Conservation (phyloP, 1,140 invertebrate species). For the Drosophila sulfurigaster region DNA sequence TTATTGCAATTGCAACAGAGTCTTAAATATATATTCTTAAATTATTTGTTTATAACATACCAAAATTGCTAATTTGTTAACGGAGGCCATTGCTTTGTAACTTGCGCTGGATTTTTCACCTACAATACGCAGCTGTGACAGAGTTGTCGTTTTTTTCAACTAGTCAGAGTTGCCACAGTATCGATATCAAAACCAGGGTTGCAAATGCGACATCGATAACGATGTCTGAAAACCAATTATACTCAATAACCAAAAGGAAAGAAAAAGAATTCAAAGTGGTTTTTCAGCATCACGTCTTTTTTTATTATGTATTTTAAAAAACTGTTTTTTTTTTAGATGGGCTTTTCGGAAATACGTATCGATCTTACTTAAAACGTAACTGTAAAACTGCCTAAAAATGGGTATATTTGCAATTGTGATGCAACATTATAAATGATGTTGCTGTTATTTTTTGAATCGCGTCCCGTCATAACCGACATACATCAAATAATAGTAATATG, state of each 20-base stretch:
- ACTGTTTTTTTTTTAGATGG: constrained; percentile 50
- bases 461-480: constrained; percentile 42
- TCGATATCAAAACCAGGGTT: not conserved
- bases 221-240: not conserved
- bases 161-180: constrained; percentile 7
- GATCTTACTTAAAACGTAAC: constrained; percentile 60
- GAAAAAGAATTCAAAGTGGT: constrained; percentile 7
- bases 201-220: constrained; percentile 11
- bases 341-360: constrained; percentile 60
- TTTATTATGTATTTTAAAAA: constrained; percentile 68
- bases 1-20: not conserved
- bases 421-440: constrained; percentile 33
- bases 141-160: constrained; percentile 16
- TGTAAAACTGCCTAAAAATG: constrained; percentile 63
- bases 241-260: not conserved
- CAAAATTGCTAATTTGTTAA: constrained; percentile 83
- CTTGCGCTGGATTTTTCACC: constrained; percentile 62
- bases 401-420: constrained; percentile 48
- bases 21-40: not conserved
- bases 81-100: constrained; percentile 68
- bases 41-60: constrained; percentile 57
- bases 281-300: constrained; percentile 50
- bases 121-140: constrained; percentile 61
- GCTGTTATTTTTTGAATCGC: constrained; percentile 8
- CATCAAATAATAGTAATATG: constrained; percentile 48